These are phyloP conservation scores for Panthera tigris DNA, from an alignment of 2,113 vertebrate genomes.

Conservation along the genomic window DNA sequence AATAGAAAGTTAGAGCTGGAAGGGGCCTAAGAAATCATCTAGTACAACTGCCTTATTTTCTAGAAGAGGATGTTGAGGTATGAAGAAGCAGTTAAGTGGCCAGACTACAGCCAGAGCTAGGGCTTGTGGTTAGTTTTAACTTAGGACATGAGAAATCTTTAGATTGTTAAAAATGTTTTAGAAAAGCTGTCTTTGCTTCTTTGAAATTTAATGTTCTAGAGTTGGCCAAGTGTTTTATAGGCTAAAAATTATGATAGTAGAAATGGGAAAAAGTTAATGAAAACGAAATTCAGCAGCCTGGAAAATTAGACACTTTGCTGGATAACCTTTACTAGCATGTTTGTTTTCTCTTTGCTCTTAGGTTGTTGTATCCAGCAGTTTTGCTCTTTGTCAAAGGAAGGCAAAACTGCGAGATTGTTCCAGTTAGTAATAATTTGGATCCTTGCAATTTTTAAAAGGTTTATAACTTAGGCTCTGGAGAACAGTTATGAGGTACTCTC, in stretches of 20 bases:
- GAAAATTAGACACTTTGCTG: slow-evolving; percentile 39
- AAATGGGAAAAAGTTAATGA: slow-evolving; percentile 5
- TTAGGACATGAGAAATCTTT: background rate
- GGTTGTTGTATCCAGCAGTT: background rate
- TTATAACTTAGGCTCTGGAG: slow-evolving; percentile 4
- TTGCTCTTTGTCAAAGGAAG: background rate
- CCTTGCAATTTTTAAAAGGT: slow-evolving; percentile 36
- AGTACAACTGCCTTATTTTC: background rate
- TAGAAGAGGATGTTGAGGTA: background rate
- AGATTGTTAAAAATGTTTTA: slow-evolving; percentile 39
- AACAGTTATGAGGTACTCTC: background rate
- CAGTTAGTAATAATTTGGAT: slow-evolving; percentile 41
- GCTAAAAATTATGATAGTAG: background rate
- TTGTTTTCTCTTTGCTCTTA: slow-evolving; percentile 4
- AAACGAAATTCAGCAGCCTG: slow-evolving; percentile 15
- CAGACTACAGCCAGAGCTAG: background rate
- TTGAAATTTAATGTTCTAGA: background rate
- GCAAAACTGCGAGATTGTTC: background rate
- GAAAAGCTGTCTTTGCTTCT: background rate
- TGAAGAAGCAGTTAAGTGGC: background rate
- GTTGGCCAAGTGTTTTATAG: slow-evolving; percentile 5
- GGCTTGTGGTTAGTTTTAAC: background rate
- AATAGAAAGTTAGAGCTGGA: slow-evolving; percentile 32
- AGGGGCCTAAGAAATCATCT: background rate
- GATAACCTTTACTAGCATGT: background rate